These are phyloP conservation scores for Orthonychiurus folsomi DNA, from an alignment of 2,888 invertebrate genomes.

Conservation along the genomic window DNA sequence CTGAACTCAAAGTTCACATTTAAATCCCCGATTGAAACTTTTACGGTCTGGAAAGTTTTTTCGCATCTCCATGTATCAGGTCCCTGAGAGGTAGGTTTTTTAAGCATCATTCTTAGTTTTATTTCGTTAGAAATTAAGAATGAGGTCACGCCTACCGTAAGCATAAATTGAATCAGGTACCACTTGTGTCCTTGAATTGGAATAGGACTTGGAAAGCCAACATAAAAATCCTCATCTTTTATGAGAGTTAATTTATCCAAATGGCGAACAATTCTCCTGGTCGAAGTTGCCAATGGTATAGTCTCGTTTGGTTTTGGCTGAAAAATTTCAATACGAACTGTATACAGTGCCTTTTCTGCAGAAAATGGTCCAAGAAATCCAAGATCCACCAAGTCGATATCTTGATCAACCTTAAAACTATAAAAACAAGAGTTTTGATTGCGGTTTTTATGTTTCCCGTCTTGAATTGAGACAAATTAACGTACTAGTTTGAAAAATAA, in stretches of 20 bases:
- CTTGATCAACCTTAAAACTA: constrained; percentile 6
- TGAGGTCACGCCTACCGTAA: not conserved
- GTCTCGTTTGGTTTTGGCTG: not conserved
- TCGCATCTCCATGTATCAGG: constrained; percentile 5
- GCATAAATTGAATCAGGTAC: constrained; percentile 9
- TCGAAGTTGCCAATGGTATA: not conserved
- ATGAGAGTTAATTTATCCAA: not conserved
- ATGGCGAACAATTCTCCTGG: not conserved
- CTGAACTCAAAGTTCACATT: constrained; percentile 4
- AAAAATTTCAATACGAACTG: not conserved
- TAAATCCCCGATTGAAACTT: not conserved
- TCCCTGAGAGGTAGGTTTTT: not conserved
- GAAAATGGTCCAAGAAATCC: constrained; percentile 8
- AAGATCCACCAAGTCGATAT: not conserved
- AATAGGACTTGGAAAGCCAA: not conserved
- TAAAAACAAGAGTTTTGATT: not conserved
- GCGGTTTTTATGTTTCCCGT: not conserved
- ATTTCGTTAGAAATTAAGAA: not conserved
- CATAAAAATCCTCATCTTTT: not conserved
- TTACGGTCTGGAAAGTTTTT: not conserved
- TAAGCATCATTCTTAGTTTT: too few species aligned
- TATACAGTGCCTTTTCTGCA: not conserved
- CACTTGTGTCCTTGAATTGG: constrained; percentile 1
- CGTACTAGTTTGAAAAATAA: constrained; percentile 7
- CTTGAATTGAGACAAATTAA: not conserved